A percentile compares a stretch with the other conserved stretches of the same genome.
Conservation (phyloP, 2,113 vertebrate genomes). For the Diadophis punctatus region DNA sequence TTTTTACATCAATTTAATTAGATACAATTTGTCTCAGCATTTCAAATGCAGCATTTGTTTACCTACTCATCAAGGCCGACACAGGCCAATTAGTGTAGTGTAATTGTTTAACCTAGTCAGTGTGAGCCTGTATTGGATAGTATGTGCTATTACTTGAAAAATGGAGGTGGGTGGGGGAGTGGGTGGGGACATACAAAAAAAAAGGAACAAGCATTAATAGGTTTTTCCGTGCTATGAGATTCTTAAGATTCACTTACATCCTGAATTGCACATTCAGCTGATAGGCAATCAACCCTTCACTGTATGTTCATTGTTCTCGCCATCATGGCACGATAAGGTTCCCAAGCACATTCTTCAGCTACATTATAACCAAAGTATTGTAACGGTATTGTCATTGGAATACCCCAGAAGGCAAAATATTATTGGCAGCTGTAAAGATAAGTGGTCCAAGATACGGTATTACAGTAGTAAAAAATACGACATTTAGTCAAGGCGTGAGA, state of each 20-base stretch:
- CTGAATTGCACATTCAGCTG: constrained; percentile 48
- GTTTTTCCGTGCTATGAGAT: constrained; percentile 8
- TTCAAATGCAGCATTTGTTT: constrained; percentile 83
- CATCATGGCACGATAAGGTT: constrained; percentile 54
- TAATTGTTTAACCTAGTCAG: constrained; percentile 84
- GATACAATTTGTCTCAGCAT: constrained; percentile 85
- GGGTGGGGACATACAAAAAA: constrained; percentile 14
- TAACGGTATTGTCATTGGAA: constrained; percentile 54
- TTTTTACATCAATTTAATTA: constrained; percentile 83
- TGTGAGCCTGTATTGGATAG: constrained; percentile 23
- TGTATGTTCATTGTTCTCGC: constrained; percentile 60
- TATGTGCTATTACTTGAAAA: not conserved
- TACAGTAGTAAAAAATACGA: constrained; percentile 49
- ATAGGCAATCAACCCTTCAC: constrained; percentile 46
- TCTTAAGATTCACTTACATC: constrained; percentile 52
- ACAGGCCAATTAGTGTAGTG: constrained; percentile 88
- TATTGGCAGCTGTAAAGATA: constrained; percentile 60
- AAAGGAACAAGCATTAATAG: constrained; percentile 25
- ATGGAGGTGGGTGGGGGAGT: not conserved
- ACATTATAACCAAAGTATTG: constrained; percentile 46
- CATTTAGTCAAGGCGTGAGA: constrained; percentile 19
- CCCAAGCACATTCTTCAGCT: constrained; percentile 58
- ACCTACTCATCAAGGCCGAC: constrained; percentile 86
- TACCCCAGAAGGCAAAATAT: constrained; percentile 59
- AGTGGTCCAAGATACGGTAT: constrained; percentile 56